Conservation (phyloP, 2,113 vertebrate species). For the Dasyprocta punctata region DNA sequence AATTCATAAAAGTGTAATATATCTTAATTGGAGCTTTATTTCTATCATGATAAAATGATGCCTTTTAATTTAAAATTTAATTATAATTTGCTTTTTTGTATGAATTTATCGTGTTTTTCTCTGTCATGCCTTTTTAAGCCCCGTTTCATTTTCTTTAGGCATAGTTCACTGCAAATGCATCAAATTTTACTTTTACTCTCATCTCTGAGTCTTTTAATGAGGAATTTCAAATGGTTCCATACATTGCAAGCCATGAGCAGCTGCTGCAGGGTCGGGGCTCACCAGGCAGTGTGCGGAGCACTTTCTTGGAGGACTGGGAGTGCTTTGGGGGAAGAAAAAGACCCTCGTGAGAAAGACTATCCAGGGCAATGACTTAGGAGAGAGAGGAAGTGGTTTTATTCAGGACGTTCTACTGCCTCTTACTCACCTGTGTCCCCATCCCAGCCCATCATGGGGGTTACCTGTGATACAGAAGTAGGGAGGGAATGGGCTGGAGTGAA, state of each 20-base stretch:
- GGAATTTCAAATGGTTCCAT: neutral
- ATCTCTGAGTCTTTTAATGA: neutral
- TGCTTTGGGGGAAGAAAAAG: neutral
- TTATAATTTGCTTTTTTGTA: neutral
- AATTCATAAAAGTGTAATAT: neutral
- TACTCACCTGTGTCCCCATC: neutral
- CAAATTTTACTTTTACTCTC: neutral
- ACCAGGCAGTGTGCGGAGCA: too few species aligned
- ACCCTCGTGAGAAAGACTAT: neutral
- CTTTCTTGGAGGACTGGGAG: neutral
- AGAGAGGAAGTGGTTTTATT: neutral
- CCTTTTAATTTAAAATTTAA: neutral
- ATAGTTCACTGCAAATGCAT: neutral
- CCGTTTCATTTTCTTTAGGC: neutral
- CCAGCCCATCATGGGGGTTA: neutral
- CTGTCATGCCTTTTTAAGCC: neutral
- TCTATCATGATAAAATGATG: neutral
- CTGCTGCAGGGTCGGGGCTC: neutral
- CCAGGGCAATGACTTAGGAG: neutral
- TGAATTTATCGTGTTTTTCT: neutral
- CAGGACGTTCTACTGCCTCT: neutral
- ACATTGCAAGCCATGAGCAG: accelerated
- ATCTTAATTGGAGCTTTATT: neutral
- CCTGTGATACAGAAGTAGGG: neutral
- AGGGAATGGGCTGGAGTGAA: neutral